Base-by-base conservation (phyloP, 2,888 invertebrate genomes). In the Diaperis boleti region DNA sequence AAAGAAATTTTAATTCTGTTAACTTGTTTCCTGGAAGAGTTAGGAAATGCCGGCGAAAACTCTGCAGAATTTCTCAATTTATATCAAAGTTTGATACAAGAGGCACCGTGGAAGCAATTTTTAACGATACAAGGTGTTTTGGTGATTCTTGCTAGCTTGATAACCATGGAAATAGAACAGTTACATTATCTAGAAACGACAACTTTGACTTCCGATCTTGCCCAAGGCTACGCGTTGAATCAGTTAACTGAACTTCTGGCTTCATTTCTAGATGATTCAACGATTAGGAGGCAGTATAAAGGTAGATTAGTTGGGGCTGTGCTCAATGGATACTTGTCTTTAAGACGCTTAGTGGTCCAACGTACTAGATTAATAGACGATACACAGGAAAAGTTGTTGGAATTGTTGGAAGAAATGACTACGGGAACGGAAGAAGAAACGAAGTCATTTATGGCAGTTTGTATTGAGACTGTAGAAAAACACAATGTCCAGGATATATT, bases 361-460 rank as follows among this genome's bases (percentile, higher is more conserved):
- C 86, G 98, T 62, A 98, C 98, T 0, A 88, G 97, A 52, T 86
- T 97, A 50, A 95, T 98, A 29, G 98, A 98, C 80, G 96, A 97
- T 80, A 96, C 98, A 2, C 97, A 98, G 82, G 96, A 96, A 81
- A 96, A 95, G 76, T 84, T 98, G 37, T 84, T 98, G 6, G 95
- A 95, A 77, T 85, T 97, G 72, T 84, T 98, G 10, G 97, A 98
- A 82, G 96, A 96, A 81, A 95, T 98, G 92, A 98, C 97, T 0
- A 93, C 92, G 2, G 94, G 96, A 5, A 98, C 96, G 0, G 96
- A 97, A 81, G 91, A 94, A 33, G 98, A 98, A 82, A 97, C 97
- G 0, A 92, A 94, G 44, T 94, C 96, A 64, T 98, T 98, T 78
- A 98, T 98, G 96, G 91, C 94, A 7, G 94, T 98, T 17, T 96